A percentile compares a stretch with the other conserved stretches of the same genome.
phyloP scores from a whole-genome alignment of 2,888 invertebrate genomes.

The Dryadula phaetusa region DNA sequence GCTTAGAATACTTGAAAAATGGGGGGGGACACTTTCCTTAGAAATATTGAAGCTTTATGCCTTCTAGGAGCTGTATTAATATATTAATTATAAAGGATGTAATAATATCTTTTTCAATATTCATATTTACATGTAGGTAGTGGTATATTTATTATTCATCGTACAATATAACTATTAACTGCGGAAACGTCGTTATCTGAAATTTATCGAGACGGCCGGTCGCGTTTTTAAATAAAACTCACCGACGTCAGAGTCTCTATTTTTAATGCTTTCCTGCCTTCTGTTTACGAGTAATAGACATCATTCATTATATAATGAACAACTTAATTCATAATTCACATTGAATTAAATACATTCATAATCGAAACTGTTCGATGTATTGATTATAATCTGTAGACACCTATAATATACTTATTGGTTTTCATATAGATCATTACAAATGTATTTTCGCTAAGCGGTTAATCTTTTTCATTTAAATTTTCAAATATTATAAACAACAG shows the following conservation, averaged over 20 bases:
- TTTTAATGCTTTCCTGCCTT: constrained; percentile 53
- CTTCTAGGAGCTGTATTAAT: no score
- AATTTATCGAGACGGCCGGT: constrained; percentile 41
- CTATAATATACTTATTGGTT: no score
- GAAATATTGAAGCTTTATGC: no score
- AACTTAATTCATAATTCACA: constrained; percentile 5
- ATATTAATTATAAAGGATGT: no score
- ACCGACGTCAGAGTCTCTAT: constrained; percentile 55
- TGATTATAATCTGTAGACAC: neutral
- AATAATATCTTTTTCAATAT: neutral
- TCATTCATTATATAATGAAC: constrained; percentile 32
- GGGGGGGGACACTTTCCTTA: no score
- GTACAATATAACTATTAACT: constrained; percentile 15
- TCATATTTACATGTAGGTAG: neutral
- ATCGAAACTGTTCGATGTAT: neutral
- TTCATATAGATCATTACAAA: no score
- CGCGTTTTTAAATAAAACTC: constrained; percentile 55
- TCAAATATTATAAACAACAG: neutral
- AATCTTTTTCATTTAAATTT: no score
- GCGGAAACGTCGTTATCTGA: constrained; percentile 36
- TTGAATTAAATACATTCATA: neutral
- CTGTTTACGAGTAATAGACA: constrained; percentile 37
- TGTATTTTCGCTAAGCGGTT: no score
- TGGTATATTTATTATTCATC: neutral
- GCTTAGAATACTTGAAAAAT: neutral